These are phyloP conservation scores for Plutomurus gul DNA, from an alignment of 1,140 invertebrate genomes.

Conservation along the genomic window DNA sequence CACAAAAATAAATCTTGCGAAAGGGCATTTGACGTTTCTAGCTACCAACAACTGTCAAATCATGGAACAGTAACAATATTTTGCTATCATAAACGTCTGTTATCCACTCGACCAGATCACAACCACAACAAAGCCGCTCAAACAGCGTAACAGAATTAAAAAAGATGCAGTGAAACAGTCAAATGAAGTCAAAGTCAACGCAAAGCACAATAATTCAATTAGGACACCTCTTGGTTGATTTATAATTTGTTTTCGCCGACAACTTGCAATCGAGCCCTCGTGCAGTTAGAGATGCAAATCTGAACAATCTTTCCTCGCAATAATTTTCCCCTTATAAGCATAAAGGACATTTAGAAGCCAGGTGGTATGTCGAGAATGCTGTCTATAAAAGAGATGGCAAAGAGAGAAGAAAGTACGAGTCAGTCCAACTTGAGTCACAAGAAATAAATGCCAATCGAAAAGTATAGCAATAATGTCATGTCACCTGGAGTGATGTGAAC, in stretches of 20 bases:
- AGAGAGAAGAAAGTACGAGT: not conserved
- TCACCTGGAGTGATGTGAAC: not conserved
- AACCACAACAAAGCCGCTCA: not conserved
- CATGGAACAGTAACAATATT: no score
- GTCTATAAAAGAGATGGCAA: not conserved
- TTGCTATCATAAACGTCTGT: no score
- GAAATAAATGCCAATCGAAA: constrained; percentile 12
- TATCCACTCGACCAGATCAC: no score
- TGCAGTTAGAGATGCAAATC: not conserved
- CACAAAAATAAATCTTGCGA: no score
- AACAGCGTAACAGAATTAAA: no score
- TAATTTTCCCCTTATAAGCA: constrained; percentile 13
- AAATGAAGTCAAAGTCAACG: not conserved
- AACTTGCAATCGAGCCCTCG: not conserved
- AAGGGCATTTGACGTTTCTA: no score
- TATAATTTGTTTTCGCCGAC: constrained; percentile 16
- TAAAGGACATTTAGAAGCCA: not conserved
- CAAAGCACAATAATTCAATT: constrained; percentile 15
- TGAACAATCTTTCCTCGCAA: not conserved
- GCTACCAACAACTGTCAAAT: not conserved
- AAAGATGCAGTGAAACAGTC: no score
- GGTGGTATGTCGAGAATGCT: not conserved
- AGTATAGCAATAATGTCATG: constrained; percentile 22
- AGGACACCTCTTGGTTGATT: constrained; percentile 15
- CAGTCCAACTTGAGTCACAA: not conserved